Percentiles rank a stretch among this genome's conserved stretches.
Conservation (phyloP, 2,797 vertebrate genomes). For the Sebastes vulpes region DNA sequence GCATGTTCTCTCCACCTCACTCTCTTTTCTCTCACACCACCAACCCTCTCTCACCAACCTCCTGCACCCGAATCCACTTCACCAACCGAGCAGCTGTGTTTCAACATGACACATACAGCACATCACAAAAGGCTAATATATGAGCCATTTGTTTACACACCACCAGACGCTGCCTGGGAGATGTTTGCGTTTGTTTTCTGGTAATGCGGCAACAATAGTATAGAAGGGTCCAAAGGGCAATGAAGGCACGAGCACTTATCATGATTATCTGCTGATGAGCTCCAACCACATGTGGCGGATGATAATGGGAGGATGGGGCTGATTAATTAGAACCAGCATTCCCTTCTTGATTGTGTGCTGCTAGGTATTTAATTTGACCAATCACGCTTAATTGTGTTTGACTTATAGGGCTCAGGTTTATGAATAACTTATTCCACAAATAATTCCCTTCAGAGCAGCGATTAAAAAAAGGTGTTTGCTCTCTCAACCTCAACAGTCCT, state of each 20-base stretch:
- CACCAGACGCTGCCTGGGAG: background rate
- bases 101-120: conserved; percentile 23
- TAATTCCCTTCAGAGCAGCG: conserved; percentile 41
- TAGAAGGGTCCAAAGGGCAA: conserved; percentile 30
- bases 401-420: conserved; percentile 50
- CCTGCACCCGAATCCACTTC: conserved; percentile 30
- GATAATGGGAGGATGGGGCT: conserved; percentile 44
- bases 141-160: conserved; percentile 24
- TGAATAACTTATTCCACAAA: conserved; percentile 72
- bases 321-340: conserved; percentile 60
- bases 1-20: conserved; percentile 68
- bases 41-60: conserved; percentile 13
- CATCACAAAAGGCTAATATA: conserved; percentile 6
- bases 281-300: conserved; percentile 50
- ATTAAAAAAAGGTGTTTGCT: conserved; percentile 24
- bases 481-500: background rate
- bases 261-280: conserved; percentile 41
- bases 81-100: conserved; percentile 18
- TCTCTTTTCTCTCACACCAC: conserved; percentile 13
- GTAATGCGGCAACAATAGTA: background rate
- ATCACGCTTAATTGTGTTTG: conserved; percentile 69
- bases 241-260: conserved; percentile 16
- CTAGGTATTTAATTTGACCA: conserved; percentile 70
- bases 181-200: conserved; percentile 24
- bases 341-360: conserved; percentile 52